Percentiles rank a stretch among this genome's conserved stretches.
Conservation (phyloP, 1,140 invertebrate species). For the Drosophila chauvacae region DNA sequence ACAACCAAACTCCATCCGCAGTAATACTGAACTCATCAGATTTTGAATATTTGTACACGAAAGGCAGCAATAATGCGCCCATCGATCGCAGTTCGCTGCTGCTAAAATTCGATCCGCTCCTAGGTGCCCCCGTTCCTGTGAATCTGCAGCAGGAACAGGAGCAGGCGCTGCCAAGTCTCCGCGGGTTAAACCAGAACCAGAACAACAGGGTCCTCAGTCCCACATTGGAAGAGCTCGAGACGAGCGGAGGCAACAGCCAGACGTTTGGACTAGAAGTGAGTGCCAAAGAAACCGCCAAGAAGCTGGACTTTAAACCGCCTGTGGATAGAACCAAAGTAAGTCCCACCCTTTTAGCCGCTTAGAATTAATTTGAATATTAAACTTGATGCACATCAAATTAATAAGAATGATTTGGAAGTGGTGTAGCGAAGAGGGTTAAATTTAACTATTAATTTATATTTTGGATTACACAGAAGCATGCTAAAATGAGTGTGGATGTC, state of each 20-base stretch:
- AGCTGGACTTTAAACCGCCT: slow-evolving; percentile 59
- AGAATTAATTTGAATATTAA: not conserved
- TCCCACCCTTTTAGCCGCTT: not conserved
- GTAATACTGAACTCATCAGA: slow-evolving; percentile 83
- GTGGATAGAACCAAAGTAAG: slow-evolving; percentile 74
- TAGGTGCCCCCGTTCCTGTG: slow-evolving; percentile 74
- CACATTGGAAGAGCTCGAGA: slow-evolving; percentile 78
- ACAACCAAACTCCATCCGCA: slow-evolving; percentile 36
- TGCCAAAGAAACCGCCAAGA: slow-evolving; percentile 55
- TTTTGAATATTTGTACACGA: slow-evolving; percentile 83
- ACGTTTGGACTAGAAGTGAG: slow-evolving; percentile 60
- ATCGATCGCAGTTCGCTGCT: slow-evolving; percentile 78
- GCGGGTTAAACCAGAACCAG: slow-evolving; percentile 42
- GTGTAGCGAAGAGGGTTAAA: not conserved
- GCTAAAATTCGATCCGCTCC: slow-evolving; percentile 82
- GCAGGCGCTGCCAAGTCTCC: slow-evolving; percentile 37
- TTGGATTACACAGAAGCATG: slow-evolving; percentile 70
- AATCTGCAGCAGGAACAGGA: slow-evolving; percentile 61
- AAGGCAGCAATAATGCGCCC: slow-evolving; percentile 75
- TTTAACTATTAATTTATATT: not conserved
- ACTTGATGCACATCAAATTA: not conserved
- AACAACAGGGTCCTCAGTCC: slow-evolving; percentile 65
- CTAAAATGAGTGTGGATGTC: slow-evolving; percentile 84
- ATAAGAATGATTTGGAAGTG: not conserved
- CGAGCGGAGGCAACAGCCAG: slow-evolving; percentile 68